These are phyloP conservation scores for Acleris sparsana DNA, from an alignment of 2,888 invertebrate species.

Conservation along the genomic window DNA sequence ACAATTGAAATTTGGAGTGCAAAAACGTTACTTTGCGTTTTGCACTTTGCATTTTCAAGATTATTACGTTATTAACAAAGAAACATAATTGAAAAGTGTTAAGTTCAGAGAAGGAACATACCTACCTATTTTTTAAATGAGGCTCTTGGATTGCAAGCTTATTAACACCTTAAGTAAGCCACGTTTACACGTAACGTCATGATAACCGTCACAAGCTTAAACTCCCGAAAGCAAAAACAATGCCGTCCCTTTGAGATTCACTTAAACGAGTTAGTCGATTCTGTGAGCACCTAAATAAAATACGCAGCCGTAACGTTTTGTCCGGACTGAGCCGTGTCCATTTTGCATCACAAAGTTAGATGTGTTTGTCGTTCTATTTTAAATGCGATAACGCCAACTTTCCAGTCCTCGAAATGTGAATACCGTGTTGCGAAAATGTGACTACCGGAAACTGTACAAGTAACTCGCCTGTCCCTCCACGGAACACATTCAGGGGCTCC, in stretches of 20 bases:
- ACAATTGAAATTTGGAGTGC: too few relatives aligned
- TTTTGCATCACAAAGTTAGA: constrained; percentile 82
- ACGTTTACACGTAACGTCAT: constrained; percentile 18
- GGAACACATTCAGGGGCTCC: constrained; percentile 50
- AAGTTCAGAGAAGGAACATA: too few relatives aligned
- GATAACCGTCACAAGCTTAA: constrained; percentile 31
- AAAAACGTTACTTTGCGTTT: too few relatives aligned
- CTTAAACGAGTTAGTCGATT: constrained; percentile 43
- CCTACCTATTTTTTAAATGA: too few relatives aligned
- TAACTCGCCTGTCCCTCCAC: constrained; percentile 73
- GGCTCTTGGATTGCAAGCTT: too few relatives aligned
- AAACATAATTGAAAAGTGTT: too few relatives aligned
- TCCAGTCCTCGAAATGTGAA: constrained; percentile 82
- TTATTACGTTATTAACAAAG: too few relatives aligned
- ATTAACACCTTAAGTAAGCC: too few relatives aligned
- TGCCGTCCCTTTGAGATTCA: constrained; percentile 40
- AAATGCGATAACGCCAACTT: constrained; percentile 83
- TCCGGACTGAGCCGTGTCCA: constrained; percentile 63
- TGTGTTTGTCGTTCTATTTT: constrained; percentile 81
- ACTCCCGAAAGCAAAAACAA: constrained; percentile 39
- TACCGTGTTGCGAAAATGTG: constrained; percentile 83
- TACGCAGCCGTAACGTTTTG: constrained; percentile 51
- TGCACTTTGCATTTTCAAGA: too few relatives aligned
- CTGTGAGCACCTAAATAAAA: constrained; percentile 51
- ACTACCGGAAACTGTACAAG: constrained; percentile 82